Evolutionary conservation across 2,888 invertebrate genomes (phyloP), one percentile per base, ranked within the genome.

Genomic region (Crocallis elinguaria): DNA sequence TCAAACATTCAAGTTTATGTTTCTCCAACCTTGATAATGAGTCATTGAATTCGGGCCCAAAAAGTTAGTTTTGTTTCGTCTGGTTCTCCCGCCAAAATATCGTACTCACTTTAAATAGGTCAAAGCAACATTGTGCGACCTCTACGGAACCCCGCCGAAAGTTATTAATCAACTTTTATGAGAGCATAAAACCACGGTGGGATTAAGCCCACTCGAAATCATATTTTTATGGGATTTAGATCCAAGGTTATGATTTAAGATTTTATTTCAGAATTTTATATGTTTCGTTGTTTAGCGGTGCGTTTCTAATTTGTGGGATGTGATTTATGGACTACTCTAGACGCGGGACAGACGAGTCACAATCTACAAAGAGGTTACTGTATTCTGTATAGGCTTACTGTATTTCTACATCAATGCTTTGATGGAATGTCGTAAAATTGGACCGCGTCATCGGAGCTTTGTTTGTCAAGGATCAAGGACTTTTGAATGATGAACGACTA

Each of bases 151-250:
- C 75, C 75, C 76, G 75, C 79, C 73, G 52, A 66, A 66, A 62
- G 84, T 82, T 88, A 88, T 89, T 89, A 88, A 89, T 89, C 89
- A 88, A 86, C 62, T 86, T 90, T 90, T 84, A 90, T 79, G 82
- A 62, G 83, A 71, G 86, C 88, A 87, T 91, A 88, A 90, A 89
- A 82, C 82, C 81, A 71, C 77, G 75, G 67, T 76, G 81, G 84
- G 88, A 91, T 89, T 90, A 90, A 77, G 82, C 73, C 79, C 76
- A 79, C 77, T 82, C 77, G 78, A 81, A 89, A 86, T 90, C 86
- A 89, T 89, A 87, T 84, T 88, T 89, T 90, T 89, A 91, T 86
- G 86, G 78, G 77, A 80, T 86, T 89, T 89, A 89, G 88, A 90
- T 90, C 88, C 84, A 78, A 77, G 77, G 80, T 84, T 87, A 83